These are phyloP conservation scores for Dendroctonus valens DNA, from an alignment of 1,140 invertebrate genomes.

Conservation along the genomic window DNA sequence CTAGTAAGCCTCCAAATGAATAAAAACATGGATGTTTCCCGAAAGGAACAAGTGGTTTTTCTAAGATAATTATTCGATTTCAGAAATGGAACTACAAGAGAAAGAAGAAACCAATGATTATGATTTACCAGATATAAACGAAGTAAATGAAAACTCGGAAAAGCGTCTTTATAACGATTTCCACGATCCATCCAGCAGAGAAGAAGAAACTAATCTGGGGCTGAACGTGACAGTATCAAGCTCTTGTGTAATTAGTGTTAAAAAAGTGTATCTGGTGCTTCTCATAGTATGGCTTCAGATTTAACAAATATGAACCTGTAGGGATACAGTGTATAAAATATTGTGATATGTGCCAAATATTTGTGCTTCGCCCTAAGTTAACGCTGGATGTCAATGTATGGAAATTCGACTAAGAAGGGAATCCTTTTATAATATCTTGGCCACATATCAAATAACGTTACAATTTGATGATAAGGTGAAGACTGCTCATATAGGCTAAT, in stretches of 20 bases:
- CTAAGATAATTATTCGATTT: slow-evolving; percentile 21
- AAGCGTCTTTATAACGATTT: slow-evolving; percentile 45
- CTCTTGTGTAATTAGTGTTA: slow-evolving; percentile 22
- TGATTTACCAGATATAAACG: slow-evolving; percentile 29
- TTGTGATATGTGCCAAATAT: slow-evolving; percentile 51
- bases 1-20: too few relatives aligned
- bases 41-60: too few relatives aligned
- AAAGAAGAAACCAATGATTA: slow-evolving; percentile 42
- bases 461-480: slow-evolving; percentile 16
- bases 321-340: slow-evolving; percentile 41
- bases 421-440: slow-evolving; percentile 11
- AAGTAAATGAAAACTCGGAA: slow-evolving; percentile 40
- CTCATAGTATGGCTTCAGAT: slow-evolving; percentile 38
- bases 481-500: slow-evolving; percentile 26
- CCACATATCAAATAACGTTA: slow-evolving; percentile 8
- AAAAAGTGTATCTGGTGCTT: slow-evolving; percentile 30
- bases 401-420: slow-evolving; percentile 9
- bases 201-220: slow-evolving; percentile 39
- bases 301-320: slow-evolving; percentile 37
- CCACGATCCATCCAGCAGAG: slow-evolving; percentile 44
- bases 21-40: too few relatives aligned
- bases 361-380: slow-evolving; percentile 46
- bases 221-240: slow-evolving; percentile 35
- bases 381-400: slow-evolving; percentile 22
- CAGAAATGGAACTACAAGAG: slow-evolving; percentile 49